Evolutionary conservation across 1,140 invertebrate species (phyloP).

Genomic region (Penaeus chinensis): DNA sequence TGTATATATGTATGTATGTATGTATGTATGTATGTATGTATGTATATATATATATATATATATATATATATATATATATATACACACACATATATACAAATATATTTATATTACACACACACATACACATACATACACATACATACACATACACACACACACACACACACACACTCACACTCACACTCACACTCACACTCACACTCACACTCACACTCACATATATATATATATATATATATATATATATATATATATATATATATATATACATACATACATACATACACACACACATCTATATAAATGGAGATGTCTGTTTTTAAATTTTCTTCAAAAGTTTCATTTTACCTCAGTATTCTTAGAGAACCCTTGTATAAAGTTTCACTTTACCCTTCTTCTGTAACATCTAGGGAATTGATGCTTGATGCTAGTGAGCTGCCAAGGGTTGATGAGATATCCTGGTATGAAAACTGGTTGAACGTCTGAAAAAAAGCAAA

Average conservation of each 20-base stretch:
- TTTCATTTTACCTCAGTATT: background rate
- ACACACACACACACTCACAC: no score
- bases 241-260: conserved; percentile 20
- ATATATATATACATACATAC: background rate
- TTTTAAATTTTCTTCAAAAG: background rate
- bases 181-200: no score
- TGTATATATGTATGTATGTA: no score
- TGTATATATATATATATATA: no score
- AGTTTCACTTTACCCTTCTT: conserved; percentile 39
- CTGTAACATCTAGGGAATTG: conserved; percentile 50
- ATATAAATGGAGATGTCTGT: background rate
- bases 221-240: background rate
- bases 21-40: no score
- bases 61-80: no score
- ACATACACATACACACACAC: no score
- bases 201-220: background rate
- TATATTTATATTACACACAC: no score
- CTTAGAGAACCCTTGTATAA: background rate
- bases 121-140: no score
- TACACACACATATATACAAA: no score
- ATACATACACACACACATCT: background rate
- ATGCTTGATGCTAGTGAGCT: conserved; percentile 54
- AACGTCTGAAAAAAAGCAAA: conserved; percentile 23
- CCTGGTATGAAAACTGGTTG: conserved; percentile 56
- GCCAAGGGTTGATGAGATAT: conserved; percentile 52